Percentiles rank a stretch among this genome's conserved stretches.
Evolutionary conservation across 2,797 vertebrate species (phyloP).

Genomic region (Craterocephalus amniculus): DNA sequence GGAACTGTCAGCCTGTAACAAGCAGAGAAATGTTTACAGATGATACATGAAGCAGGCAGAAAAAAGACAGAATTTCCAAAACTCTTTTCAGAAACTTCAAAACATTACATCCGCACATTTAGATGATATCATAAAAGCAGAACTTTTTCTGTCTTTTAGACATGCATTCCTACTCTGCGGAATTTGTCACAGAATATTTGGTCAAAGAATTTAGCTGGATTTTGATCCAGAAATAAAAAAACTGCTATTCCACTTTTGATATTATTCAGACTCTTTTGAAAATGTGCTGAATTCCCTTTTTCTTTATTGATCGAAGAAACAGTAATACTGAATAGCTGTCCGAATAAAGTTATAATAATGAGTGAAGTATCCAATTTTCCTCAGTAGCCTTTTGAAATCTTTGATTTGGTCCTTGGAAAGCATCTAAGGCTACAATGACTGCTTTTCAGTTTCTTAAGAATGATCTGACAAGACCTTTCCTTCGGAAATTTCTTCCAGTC

Average conservation of each 20-base stretch:
- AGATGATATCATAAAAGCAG: not conserved
- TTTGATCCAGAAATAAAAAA: not conserved
- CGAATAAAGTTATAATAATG: not conserved
- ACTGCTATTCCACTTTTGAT: not conserved
- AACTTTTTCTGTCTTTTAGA: not conserved
- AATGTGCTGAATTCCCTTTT: not conserved
- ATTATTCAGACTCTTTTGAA: not conserved
- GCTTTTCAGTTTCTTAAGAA: not conserved
- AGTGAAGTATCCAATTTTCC: not conserved
- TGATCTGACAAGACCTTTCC: not conserved
- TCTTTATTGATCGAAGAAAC: not conserved
- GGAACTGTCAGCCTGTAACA: slow-evolving; percentile 42
- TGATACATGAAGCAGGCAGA: not conserved
- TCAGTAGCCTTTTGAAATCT: not conserved
- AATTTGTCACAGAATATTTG: not conserved
- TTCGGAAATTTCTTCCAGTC: not conserved
- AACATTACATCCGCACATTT: not conserved
- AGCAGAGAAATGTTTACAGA: slow-evolving; percentile 18
- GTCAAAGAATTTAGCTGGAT: not conserved
- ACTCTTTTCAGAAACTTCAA: not conserved
- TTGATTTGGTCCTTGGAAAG: not conserved
- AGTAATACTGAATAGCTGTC: not conserved
- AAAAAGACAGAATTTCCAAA: not conserved
- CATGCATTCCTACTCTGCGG: not conserved
- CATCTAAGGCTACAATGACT: not conserved